Conservation (phyloP, 2,888 invertebrate species). For the Drosophila mercatorum region DNA sequence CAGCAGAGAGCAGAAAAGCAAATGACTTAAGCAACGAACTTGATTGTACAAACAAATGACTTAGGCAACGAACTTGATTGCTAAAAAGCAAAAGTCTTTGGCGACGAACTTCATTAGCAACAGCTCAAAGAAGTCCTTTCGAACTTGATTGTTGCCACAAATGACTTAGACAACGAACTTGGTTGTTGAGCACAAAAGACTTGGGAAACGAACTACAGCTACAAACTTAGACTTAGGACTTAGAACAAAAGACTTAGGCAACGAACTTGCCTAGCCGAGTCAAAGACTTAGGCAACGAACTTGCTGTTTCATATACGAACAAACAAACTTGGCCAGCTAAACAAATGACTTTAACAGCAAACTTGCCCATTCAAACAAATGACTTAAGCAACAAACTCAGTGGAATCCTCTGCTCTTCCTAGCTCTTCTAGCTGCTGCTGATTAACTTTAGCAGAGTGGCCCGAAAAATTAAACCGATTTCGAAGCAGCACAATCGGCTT, state of each 20-base stretch:
- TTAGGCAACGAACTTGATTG: conserved; percentile 11
- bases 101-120: conserved; percentile 16
- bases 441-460: conserved; percentile 13
- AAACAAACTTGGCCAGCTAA: conserved; percentile 9
- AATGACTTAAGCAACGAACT: conserved; percentile 19
- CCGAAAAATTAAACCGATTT: conserved; percentile 14
- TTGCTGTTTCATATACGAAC: not conserved
- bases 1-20: not conserved
- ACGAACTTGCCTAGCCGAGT: conserved; percentile 5
- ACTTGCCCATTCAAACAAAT: conserved; percentile 16
- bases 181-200: not conserved
- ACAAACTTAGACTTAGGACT: not conserved
- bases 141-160: no score
- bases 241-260: not conserved
- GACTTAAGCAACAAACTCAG: conserved; percentile 29
- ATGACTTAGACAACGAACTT: not conserved
- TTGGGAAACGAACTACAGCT: conserved; percentile 5
- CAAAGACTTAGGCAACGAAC: conserved; percentile 28
- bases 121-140: no score
- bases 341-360: conserved; percentile 18
- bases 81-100: conserved; percentile 10
- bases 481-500: conserved; percentile 26
- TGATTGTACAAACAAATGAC: conserved; percentile 1
- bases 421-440: not conserved
- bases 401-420: no score